These are phyloP conservation scores for Criorhina ranunculi DNA, from an alignment of 2,888 invertebrate species.

Conservation along the genomic window DNA sequence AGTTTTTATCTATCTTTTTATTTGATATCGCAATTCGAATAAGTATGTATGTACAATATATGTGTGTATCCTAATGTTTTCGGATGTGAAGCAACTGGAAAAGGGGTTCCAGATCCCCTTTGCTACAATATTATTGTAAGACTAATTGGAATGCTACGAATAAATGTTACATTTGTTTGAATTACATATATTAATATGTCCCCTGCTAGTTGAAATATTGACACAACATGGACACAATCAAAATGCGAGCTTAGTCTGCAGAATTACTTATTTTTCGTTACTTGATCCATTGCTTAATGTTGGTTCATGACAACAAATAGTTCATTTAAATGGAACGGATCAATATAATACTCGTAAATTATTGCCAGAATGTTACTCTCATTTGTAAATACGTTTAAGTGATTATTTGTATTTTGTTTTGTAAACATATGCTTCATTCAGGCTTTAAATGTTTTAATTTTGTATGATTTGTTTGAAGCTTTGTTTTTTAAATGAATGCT, in stretches of 20 bases:
- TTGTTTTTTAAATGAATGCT: no score
- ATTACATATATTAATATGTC: neutral
- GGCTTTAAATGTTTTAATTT: no score
- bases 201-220: slow-evolving; percentile 1
- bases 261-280: neutral
- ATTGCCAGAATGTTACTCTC: no score
- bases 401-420: no score
- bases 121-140: slow-evolving; percentile 20
- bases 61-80: slow-evolving; percentile 38
- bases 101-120: neutral
- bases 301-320: no score
- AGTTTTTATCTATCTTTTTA: slow-evolving; percentile 50
- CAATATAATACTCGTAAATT: no score
- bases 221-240: neutral
- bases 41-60: slow-evolving; percentile 24
- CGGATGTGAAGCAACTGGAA: slow-evolving; percentile 12
- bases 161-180: neutral
- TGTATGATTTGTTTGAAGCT: no score
- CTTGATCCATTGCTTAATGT: neutral
- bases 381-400: no score
- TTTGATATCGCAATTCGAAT: slow-evolving; percentile 43
- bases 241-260: neutral
- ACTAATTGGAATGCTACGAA: slow-evolving; percentile 10
- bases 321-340: no score
- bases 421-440: no score